Evolutionary conservation across 2,797 vertebrate genomes (phyloP).

Genomic region (Megaceryle alcyon): DNA sequence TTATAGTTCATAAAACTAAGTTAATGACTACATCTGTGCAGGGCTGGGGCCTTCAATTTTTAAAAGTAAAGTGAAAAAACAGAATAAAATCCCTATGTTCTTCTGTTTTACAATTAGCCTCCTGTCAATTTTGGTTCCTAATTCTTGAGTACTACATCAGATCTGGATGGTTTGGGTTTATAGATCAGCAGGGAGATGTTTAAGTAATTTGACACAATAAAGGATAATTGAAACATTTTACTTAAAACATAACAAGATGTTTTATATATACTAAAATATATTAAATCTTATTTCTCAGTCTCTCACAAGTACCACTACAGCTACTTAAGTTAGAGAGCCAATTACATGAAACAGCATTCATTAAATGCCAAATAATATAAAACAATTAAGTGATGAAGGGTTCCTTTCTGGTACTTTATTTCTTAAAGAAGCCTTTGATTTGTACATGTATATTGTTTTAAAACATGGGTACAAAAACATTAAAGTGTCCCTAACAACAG

Average conservation of each 20-base stretch:
- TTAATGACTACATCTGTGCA: conserved; percentile 6
- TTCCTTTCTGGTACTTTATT: neutral
- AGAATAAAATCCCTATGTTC: neutral
- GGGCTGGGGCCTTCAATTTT: neutral
- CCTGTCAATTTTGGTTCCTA: neutral
- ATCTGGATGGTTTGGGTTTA: neutral
- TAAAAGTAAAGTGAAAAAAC: neutral
- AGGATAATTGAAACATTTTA: neutral
- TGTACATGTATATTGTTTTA: neutral
- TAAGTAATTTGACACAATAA: conserved; percentile 15
- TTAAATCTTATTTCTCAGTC: neutral
- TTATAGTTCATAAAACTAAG: conserved; percentile 38
- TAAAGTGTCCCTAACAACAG: neutral
- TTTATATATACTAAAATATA: neutral
- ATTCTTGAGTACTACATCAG: rapidly evolving
- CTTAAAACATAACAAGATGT: neutral
- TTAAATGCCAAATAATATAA: neutral
- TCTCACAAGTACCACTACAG: neutral
- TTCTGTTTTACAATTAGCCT: neutral
- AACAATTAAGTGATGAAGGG: neutral
- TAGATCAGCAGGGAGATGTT: conserved; percentile 15
- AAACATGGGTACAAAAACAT: neutral
- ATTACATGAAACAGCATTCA: neutral
- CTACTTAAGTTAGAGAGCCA: neutral
- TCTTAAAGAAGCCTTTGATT: neutral